Evolutionary conservation across 2,888 invertebrate species (phyloP).

Genomic region (Polylopha cassiicola): DNA sequence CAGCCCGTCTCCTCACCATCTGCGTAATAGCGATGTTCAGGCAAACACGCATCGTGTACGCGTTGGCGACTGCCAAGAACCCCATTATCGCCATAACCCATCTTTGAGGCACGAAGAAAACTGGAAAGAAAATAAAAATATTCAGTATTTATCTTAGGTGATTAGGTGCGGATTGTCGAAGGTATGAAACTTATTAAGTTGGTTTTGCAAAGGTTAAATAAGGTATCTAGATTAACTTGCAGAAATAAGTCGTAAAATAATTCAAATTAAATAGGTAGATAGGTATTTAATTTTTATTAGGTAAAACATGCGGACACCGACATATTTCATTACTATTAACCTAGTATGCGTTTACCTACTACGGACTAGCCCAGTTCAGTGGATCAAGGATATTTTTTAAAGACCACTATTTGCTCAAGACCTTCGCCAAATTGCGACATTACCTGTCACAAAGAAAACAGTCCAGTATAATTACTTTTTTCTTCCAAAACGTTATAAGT

Average conservation of each 20-base stretch:
- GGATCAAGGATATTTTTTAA: conserved; percentile 19
- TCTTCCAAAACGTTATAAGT: too few species aligned
- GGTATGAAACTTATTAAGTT: neutral
- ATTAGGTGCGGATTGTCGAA: neutral
- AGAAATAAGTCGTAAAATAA: too few species aligned
- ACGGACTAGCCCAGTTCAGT: conserved; percentile 13
- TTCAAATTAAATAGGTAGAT: too few species aligned
- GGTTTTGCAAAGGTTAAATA: neutral
- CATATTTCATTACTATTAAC: conserved; percentile 17
- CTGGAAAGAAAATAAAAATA: conserved; percentile 56
- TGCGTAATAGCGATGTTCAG: conserved; percentile 85
- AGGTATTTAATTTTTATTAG: too few species aligned
- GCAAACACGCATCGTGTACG: conserved; percentile 85
- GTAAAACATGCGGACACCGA: conserved; percentile 6
- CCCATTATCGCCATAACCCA: conserved; percentile 86
- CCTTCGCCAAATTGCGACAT: conserved; percentile 14
- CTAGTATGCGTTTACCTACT: conserved; percentile 20
- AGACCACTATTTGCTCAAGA: conserved; percentile 4
- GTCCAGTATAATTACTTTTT: too few species aligned
- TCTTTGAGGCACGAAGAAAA: conserved; percentile 81
- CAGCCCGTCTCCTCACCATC: conserved; percentile 70
- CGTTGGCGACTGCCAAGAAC: conserved; percentile 83
- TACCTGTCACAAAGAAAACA: conserved; percentile 3
- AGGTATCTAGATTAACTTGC: too few species aligned
- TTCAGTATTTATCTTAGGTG: neutral